Conservation (phyloP, 2,888 invertebrate genomes). For the Hipparchia semele region DNA sequence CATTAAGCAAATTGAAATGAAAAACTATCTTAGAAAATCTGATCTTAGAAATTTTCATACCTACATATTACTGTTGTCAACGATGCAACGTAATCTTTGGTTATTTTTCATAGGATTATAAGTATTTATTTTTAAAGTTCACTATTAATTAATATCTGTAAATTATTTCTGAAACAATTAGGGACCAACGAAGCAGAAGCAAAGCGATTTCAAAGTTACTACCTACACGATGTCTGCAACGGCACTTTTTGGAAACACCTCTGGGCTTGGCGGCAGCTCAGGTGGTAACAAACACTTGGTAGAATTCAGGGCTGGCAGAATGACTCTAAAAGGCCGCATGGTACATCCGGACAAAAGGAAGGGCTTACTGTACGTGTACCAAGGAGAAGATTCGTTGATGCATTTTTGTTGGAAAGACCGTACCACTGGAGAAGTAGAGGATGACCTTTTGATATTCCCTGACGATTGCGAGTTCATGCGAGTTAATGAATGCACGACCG, state of each 20-base stretch:
- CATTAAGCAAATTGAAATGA: too few relatives aligned
- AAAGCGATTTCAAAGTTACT: background rate
- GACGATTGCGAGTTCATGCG: slow-evolving; percentile 99
- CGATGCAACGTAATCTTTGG: too few relatives aligned
- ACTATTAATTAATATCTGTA: background rate
- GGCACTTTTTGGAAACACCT: slow-evolving; percentile 89
- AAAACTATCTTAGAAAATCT: too few relatives aligned
- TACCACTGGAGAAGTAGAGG: slow-evolving; percentile 95
- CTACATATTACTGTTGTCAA: too few relatives aligned
- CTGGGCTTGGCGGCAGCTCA: slow-evolving; percentile 90
- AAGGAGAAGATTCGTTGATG: slow-evolving; percentile 98
- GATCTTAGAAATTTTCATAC: too few relatives aligned
- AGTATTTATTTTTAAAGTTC: too few relatives aligned
- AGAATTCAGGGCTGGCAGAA: slow-evolving; percentile 98
- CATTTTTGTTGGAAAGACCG: slow-evolving; percentile 99
- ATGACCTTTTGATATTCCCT: slow-evolving; percentile 99
- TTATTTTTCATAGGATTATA: too few relatives aligned
- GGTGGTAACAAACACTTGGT: slow-evolving; percentile 95
- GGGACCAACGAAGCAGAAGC: background rate
- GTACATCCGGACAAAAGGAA: slow-evolving; percentile 97
- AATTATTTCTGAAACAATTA: background rate
- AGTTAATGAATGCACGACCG: slow-evolving; percentile 97
- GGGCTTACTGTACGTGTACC: slow-evolving; percentile 96
- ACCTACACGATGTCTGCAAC: slow-evolving; percentile 83
- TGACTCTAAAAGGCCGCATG: slow-evolving; percentile 96